Percentiles rank a stretch among this genome's conserved stretches.
Evolutionary conservation across 1,140 invertebrate species (phyloP).

Genomic region (Copidosoma floridanum): DNA sequence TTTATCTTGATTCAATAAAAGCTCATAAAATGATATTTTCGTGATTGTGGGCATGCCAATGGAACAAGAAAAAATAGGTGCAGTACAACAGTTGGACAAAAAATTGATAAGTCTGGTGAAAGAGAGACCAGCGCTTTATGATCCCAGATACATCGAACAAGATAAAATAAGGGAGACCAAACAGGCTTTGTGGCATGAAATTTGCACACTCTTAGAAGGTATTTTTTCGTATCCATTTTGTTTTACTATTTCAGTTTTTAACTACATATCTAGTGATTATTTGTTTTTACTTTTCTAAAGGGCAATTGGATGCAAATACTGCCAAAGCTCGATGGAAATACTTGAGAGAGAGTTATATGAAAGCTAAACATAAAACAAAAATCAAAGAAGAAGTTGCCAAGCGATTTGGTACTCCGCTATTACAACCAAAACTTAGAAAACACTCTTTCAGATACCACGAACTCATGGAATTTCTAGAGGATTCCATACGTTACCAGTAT

Average conservation of each 20-base stretch:
- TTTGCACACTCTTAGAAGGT: not conserved
- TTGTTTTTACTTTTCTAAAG: not conserved
- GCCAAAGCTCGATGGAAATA: conserved; percentile 7
- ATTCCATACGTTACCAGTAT: not conserved
- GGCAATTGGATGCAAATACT: not conserved
- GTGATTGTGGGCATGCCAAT: too few relatives aligned
- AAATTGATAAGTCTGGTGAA: not conserved
- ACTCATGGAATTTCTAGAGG: conserved; percentile 3
- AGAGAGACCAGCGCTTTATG: not conserved
- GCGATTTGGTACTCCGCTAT: not conserved
- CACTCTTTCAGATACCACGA: conserved; percentile 5
- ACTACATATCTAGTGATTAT: too few relatives aligned
- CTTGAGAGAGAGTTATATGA: conserved; percentile 8
- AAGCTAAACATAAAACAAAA: not conserved
- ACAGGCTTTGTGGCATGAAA: conserved; percentile 2
- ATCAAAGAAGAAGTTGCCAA: conserved; percentile 3
- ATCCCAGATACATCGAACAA: not conserved
- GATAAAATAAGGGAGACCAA: not conserved
- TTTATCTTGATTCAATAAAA: too few relatives aligned
- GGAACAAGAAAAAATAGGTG: too few relatives aligned
- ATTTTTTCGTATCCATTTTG: not conserved
- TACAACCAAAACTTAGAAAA: not conserved
- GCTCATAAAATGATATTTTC: too few relatives aligned
- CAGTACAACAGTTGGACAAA: too few relatives aligned
- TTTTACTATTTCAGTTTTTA: not conserved